Evolutionary conservation across 2,797 vertebrate genomes (phyloP).

Genomic region (Carapus acus): DNA sequence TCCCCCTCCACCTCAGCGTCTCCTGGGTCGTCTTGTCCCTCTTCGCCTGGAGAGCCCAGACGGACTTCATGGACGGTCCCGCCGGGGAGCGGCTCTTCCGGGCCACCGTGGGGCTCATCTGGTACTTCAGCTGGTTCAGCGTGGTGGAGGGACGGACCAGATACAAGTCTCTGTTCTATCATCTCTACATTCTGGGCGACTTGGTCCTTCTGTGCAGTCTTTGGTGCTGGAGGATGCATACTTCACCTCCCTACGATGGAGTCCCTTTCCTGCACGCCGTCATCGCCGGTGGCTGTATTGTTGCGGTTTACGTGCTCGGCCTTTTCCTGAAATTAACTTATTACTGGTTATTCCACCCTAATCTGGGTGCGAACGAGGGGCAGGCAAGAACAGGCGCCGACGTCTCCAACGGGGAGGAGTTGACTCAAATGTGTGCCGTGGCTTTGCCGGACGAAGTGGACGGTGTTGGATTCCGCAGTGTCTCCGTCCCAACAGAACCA

Average conservation of each 20-base stretch:
- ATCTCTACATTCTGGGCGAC: conserved; percentile 71
- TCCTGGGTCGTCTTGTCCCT: conserved; percentile 77
- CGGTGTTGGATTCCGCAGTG: too few relatives aligned
- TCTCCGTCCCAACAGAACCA: too few relatives aligned
- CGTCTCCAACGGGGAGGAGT: too few relatives aligned
- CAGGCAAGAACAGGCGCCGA: background rate
- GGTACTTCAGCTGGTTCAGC: conserved; percentile 90
- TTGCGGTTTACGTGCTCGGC: conserved; percentile 62
- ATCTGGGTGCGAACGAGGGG: background rate
- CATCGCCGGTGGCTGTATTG: background rate
- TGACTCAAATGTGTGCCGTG: too few relatives aligned
- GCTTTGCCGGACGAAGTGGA: too few relatives aligned
- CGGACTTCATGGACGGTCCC: conserved; percentile 72
- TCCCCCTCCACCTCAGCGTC: conserved; percentile 74
- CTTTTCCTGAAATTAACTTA: conserved; percentile 68
- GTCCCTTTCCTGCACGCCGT: background rate
- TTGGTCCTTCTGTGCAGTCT: conserved; percentile 59
- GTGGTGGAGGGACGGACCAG: conserved; percentile 64
- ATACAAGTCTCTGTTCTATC: conserved; percentile 69
- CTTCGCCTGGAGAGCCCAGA: conserved; percentile 70
- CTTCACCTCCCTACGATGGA: conserved; percentile 6
- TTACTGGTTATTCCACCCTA: conserved; percentile 78
- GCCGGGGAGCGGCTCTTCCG: conserved; percentile 77
- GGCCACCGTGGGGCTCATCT: conserved; percentile 75
- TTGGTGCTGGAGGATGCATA: conserved; percentile 61